Conservation (phyloP, 2,797 vertebrate species). For the Peromyscus nudipes region DNA sequence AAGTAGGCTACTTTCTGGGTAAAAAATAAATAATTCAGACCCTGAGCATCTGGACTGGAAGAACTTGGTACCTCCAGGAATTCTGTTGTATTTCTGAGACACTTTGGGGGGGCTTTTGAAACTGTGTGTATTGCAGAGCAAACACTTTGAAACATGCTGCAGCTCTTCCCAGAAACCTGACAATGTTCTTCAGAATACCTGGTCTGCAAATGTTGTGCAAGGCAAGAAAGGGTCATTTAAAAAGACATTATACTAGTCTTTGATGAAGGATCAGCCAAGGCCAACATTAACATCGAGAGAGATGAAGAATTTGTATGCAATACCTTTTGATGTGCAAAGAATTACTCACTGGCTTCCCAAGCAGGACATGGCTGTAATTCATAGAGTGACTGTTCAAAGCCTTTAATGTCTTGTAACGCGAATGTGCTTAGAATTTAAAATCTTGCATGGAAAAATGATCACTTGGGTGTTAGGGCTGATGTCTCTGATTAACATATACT, state of each 20-base stretch:
- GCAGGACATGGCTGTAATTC: conserved; percentile 7
- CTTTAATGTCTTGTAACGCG: conserved; percentile 74
- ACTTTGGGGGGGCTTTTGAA: conserved; percentile 45
- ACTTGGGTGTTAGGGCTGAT: conserved; percentile 18
- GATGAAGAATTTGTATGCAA: conserved; percentile 32
- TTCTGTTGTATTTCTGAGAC: conserved; percentile 53
- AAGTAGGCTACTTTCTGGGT: not conserved
- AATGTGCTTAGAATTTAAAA: conserved; percentile 68
- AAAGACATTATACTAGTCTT: conserved; percentile 61
- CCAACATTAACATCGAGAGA: not conserved
- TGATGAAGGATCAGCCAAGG: conserved; percentile 39
- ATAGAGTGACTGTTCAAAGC: not conserved
- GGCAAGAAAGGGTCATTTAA: conserved; percentile 8
- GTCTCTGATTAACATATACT: conserved; percentile 59
- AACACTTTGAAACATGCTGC: conserved; percentile 59
- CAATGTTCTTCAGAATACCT: conserved; percentile 43
- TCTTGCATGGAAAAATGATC: conserved; percentile 66
- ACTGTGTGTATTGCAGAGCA: conserved; percentile 41
- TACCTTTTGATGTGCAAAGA: conserved; percentile 74
- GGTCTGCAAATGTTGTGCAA: conserved; percentile 20
- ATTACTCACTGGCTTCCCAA: not conserved
- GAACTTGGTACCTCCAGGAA: not conserved
- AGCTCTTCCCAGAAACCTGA: conserved; percentile 60
- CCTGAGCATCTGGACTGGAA: not conserved
- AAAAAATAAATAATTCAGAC: conserved; percentile 13